Evolutionary conservation across 2,113 vertebrate species (phyloP).

Genomic region (Bothrops jararaca): DNA sequence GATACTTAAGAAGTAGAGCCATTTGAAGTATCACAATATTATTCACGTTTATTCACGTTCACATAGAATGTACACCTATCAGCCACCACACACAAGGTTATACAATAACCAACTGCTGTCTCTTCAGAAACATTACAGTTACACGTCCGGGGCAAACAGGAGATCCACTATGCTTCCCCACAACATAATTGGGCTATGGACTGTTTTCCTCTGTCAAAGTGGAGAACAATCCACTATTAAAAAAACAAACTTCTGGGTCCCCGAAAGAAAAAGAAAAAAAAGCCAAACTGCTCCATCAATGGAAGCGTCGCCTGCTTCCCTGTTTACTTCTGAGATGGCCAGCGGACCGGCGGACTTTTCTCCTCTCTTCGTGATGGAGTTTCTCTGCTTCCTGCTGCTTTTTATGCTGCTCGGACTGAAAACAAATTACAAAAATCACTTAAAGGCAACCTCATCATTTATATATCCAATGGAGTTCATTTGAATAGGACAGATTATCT

Average conservation of each 20-base stretch:
- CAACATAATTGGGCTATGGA: neutral
- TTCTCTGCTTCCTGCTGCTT: slow-evolving; percentile 86
- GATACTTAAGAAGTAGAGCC: neutral
- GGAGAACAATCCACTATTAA: neutral
- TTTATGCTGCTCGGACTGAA: slow-evolving; percentile 87
- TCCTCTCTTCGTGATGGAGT: slow-evolving; percentile 87
- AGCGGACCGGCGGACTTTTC: slow-evolving; percentile 82
- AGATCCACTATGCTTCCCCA: neutral
- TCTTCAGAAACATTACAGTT: slow-evolving; percentile 14
- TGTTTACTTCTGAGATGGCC: slow-evolving; percentile 74
- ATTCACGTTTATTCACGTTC: neutral
- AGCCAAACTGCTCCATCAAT: slow-evolving; percentile 36
- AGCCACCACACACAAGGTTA: slow-evolving; percentile 9
- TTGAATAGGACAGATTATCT: neutral
- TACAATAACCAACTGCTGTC: neutral
- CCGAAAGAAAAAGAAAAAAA: neutral
- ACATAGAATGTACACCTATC: neutral
- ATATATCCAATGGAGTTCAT: neutral
- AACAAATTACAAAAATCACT: slow-evolving; percentile 28
- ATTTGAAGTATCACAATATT: neutral
- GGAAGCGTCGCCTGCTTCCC: slow-evolving; percentile 61
- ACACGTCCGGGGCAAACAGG: neutral
- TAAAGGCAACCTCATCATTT: neutral
- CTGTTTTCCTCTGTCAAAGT: neutral
- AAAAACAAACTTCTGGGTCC: neutral